A percentile compares a stretch with the other conserved stretches of the same genome.
phyloP scores from a whole-genome alignment of 2,888 invertebrate genomes.

The Caradrina kadenii region DNA sequence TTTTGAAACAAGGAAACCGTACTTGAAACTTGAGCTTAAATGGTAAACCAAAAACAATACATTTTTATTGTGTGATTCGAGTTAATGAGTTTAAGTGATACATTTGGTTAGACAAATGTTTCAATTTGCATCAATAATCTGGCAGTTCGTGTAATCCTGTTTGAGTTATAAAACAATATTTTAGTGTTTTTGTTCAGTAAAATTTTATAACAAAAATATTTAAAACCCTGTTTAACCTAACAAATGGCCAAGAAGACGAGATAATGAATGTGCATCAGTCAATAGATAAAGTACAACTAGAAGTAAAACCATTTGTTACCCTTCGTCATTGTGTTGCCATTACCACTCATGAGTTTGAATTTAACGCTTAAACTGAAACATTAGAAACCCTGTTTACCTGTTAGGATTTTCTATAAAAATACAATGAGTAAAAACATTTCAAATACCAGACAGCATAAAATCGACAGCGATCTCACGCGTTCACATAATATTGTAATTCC shows the following conservation, averaged over 20 bases:
- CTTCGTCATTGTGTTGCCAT: constrained; percentile 29
- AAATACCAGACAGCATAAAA: constrained; percentile 58
- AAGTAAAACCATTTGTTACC: constrained; percentile 40
- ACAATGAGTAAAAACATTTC: constrained; percentile 60
- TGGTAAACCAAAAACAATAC: neutral
- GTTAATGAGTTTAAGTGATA: constrained; percentile 9
- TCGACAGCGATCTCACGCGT: constrained; percentile 42
- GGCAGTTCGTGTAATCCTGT: constrained; percentile 8
- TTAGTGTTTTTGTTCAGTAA: constrained; percentile 9
- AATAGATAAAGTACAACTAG: constrained; percentile 40
- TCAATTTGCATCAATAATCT: neutral
- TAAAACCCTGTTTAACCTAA: constrained; percentile 43
- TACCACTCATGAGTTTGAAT: constrained; percentile 48
- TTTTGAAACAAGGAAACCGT: neutral
- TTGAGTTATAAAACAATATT: constrained; percentile 21
- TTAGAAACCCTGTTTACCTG: constrained; percentile 85
- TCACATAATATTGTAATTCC: constrained; percentile 30
- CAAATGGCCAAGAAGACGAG: constrained; percentile 27
- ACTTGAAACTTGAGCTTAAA: neutral
- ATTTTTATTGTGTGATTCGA: constrained; percentile 4
- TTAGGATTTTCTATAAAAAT: constrained; percentile 66
- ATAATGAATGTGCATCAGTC: constrained; percentile 44
- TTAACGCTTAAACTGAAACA: constrained; percentile 68
- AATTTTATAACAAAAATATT: constrained; percentile 23
- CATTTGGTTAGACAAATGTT: too few species aligned